Percentiles rank a stretch among this genome's conserved stretches.
These are phyloP conservation scores for Ophraella communa DNA, from an alignment of 2,888 invertebrate species.

Conservation along the genomic window DNA sequence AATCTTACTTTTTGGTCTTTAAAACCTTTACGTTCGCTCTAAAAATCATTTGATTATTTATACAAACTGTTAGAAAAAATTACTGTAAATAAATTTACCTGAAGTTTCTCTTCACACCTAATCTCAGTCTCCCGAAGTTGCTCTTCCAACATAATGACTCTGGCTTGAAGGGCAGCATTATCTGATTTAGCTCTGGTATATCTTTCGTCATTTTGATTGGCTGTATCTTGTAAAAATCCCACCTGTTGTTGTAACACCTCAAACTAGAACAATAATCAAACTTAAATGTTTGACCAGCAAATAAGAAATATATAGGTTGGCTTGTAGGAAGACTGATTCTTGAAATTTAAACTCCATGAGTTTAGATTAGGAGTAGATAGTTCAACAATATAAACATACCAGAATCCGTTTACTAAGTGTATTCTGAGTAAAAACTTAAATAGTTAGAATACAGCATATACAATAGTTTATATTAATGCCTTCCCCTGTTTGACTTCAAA, in stretches of 20 bases:
- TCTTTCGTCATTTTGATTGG: constrained; percentile 84
- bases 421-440: too few relatives aligned
- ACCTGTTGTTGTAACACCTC: constrained; percentile 93
- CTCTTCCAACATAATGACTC: constrained; percentile 92
- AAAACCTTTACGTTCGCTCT: constrained; percentile 87
- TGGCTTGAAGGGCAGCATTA: constrained; percentile 88
- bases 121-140: constrained; percentile 76
- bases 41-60: constrained; percentile 34
- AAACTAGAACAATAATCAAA: constrained; percentile 68
- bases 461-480: too few relatives aligned
- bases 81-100: constrained; percentile 51
- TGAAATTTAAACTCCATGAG: too few relatives aligned
- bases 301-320: too few relatives aligned
- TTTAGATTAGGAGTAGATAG: too few relatives aligned
- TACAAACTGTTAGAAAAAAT: neutral
- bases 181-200: constrained; percentile 91
- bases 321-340: too few relatives aligned
- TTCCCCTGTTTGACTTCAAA: too few relatives aligned
- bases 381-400: too few relatives aligned
- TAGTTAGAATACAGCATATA: too few relatives aligned
- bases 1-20: constrained; percentile 82
- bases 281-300: too few relatives aligned
- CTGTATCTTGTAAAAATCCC: constrained; percentile 85
- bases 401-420: too few relatives aligned
- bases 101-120: constrained; percentile 62